Evolutionary conservation across 2,797 vertebrate genomes (phyloP).

Genomic region (Podargus strigoides): DNA sequence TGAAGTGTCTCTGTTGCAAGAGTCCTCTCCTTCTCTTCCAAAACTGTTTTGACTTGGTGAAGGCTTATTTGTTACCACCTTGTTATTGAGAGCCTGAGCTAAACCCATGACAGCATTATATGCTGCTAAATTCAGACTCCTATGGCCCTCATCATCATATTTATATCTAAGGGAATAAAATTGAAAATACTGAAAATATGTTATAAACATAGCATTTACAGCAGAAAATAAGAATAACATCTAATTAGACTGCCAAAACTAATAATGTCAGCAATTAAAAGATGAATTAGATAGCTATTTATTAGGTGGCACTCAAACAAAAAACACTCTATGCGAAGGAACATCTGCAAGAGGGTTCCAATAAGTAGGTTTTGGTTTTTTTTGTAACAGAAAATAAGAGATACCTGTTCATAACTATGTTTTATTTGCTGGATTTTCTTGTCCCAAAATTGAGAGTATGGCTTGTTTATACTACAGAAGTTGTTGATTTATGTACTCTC

Average conservation of each 20-base stretch:
- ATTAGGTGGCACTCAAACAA: background rate
- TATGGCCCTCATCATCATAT: constrained; percentile 76
- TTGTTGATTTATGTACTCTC: background rate
- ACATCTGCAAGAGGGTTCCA: background rate
- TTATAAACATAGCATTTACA: background rate
- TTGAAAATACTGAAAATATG: background rate
- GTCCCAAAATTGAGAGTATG: background rate
- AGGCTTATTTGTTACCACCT: background rate
- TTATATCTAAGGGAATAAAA: constrained; percentile 67
- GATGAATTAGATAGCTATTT: background rate
- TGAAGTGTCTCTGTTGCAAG: background rate
- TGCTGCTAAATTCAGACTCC: constrained; percentile 66
- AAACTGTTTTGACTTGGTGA: background rate
- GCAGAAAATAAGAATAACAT: background rate
- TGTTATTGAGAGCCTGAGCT: background rate
- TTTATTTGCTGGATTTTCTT: background rate
- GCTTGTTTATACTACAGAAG: background rate
- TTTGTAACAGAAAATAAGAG: background rate
- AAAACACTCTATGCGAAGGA: background rate
- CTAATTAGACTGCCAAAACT: background rate
- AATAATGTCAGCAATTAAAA: background rate
- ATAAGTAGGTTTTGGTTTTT: no score
- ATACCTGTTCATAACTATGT: background rate
- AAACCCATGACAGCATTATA: background rate
- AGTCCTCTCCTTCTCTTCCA: background rate